Evolutionary conservation across 2,888 invertebrate species (phyloP).

Genomic region (Cantharis rufa): DNA sequence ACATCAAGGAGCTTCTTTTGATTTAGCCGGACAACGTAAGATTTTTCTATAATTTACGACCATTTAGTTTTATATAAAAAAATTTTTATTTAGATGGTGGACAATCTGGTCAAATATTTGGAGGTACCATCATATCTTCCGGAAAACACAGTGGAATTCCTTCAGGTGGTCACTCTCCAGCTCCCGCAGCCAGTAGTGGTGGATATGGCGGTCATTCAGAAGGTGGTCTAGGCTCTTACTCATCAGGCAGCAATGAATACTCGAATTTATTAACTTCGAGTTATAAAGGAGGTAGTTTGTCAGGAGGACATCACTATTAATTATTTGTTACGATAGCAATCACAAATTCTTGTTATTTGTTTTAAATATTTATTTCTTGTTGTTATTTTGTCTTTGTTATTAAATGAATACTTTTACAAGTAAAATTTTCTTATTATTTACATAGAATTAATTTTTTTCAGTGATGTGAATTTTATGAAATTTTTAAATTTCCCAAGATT

Average conservation of each 20-base stretch:
- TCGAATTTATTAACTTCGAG: slow-evolving; percentile 26
- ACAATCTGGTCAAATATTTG: slow-evolving; percentile 32
- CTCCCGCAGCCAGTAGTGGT: slow-evolving; percentile 12
- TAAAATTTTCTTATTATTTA: not conserved
- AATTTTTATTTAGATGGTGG: slow-evolving; percentile 11
- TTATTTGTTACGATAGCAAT: not conserved
- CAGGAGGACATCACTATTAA: slow-evolving; percentile 13
- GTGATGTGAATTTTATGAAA: too few relatives aligned
- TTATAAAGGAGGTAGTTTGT: slow-evolving; percentile 13
- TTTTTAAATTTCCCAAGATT: too few relatives aligned
- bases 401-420: not conserved
- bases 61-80: not conserved
- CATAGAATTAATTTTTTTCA: too few relatives aligned
- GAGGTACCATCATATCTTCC: slow-evolving; percentile 39
- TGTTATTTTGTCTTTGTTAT: not conserved
- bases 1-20: slow-evolving; percentile 36
- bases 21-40: slow-evolving; percentile 37
- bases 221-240: not conserved
- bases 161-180: slow-evolving; percentile 23
- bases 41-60: not conserved
- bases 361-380: not conserved
- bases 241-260: slow-evolving; percentile 7
- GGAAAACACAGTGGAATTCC: slow-evolving; percentile 33
- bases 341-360: not conserved
- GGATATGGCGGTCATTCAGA: slow-evolving; percentile 24